Base-by-base conservation (phyloP, 1,140 invertebrate species). In the Drosophila burlai region DNA sequence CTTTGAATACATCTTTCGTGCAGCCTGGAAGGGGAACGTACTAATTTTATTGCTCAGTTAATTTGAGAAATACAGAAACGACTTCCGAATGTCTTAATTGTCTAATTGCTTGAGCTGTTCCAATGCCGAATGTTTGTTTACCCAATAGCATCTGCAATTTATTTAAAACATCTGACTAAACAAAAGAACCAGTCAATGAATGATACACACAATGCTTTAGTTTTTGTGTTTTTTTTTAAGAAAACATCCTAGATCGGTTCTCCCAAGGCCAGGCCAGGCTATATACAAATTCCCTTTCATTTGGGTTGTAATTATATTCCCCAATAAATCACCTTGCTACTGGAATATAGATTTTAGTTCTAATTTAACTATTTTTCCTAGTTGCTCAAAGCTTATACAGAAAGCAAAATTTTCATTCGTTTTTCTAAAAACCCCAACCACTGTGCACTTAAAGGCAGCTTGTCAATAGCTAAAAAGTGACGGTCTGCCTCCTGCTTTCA, bases 161-260 rank as follows among this genome's bases (percentile, higher is more conserved):
- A 86, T 68, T 75, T 26, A 26, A 68, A 57, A 74, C 64, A 75
- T 62, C 69, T 83, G 69, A 81, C 65, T 80, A 72, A 84, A 64
- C 62, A 83, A 61, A 66, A 34, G 31, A 36, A 46, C 57, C 61
- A 43, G 54, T 60, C 58, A 60, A 66, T 68, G 80, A 81, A 76
- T 64, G 54, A 65, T 65, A 72, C 38, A 73, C 43, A 59, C 66
- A 73, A 49, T 24, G 18, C 13, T 43, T 55, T 43, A 63, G 47
- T 31, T 63, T 61, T 45, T 42, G 40, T 64, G 4, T 40, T 38
- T 49, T 21, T 24, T 50, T 21, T 24, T 31, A 16, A 16, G 5
- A 26, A 49, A n/a, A 54, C 38, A 54, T 45, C 40, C 31, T 38
- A 29, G 47, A 46, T 54, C 66, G 13, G n/a, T 10, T 26, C 7